phyloP scores from a whole-genome alignment of 2,888 invertebrate species.

The Ochropleura leucogaster region DNA sequence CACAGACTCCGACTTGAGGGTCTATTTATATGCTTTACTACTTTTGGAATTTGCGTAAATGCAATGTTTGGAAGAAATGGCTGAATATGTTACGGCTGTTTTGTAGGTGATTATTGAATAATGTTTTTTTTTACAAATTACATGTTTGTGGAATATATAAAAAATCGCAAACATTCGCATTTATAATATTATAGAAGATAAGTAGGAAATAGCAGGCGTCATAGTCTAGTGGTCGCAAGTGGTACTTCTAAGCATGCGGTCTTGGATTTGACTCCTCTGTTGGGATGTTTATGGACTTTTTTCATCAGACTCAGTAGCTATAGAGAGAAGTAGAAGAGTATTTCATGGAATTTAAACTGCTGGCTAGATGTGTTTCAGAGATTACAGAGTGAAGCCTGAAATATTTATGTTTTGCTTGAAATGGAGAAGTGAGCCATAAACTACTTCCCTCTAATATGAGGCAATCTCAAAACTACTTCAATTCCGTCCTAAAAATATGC shows the following conservation, averaged over 20 bases:
- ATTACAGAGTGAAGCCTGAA: neutral
- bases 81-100: conserved; percentile 1
- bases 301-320: neutral
- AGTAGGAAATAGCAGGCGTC: neutral
- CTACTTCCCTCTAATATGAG: conserved; percentile 1
- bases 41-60: conserved; percentile 26
- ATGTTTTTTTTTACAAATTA: neutral
- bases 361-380: neutral
- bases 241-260: neutral
- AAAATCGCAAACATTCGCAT: too few species aligned
- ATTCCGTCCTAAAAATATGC: conserved; percentile 30
- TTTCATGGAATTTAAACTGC: too few species aligned
- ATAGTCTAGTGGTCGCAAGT: neutral
- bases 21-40: conserved; percentile 23
- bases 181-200: too few species aligned
- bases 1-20: conserved; percentile 2
- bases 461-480: conserved; percentile 16
- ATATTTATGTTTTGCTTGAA: neutral
- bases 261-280: neutral
- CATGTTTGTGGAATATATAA: neutral
- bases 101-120: neutral
- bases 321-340: too few species aligned
- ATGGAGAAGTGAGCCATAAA: neutral
- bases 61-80: neutral
- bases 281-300: neutral